Evolutionary conservation across 2,888 invertebrate genomes (phyloP).

Genomic region (Caenorhabditis zanzibari): DNA sequence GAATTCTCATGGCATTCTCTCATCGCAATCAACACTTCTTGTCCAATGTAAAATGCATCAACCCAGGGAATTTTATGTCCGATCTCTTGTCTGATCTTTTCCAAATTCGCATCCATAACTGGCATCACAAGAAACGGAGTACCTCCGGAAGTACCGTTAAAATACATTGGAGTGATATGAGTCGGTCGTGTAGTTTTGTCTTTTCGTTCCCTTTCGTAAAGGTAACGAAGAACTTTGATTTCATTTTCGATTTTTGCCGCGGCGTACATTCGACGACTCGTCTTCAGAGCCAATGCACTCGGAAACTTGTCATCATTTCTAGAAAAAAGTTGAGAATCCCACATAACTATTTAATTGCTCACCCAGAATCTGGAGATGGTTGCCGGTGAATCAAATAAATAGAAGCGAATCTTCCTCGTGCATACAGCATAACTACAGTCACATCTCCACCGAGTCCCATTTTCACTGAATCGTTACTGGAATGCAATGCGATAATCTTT

Average conservation of each 20-base stretch:
- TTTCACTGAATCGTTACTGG: background rate
- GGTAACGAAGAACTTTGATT: background rate
- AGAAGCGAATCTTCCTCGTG: slow-evolving; percentile 29
- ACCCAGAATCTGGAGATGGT: too few relatives aligned
- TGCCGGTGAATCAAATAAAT: slow-evolving; percentile 22
- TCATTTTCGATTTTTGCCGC: slow-evolving; percentile 19
- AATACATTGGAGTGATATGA: slow-evolving; percentile 16
- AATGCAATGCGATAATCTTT: too few relatives aligned
- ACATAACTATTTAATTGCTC: background rate
- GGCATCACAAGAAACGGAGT: slow-evolving; percentile 44
- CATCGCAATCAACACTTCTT: slow-evolving; percentile 41
- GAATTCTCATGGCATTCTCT: slow-evolving; percentile 31
- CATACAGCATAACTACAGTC: slow-evolving; percentile 12
- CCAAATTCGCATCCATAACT: slow-evolving; percentile 44
- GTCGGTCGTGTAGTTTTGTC: background rate
- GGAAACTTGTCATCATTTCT: background rate
- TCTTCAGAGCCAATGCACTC: slow-evolving; percentile 16
- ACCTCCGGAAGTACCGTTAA: slow-evolving; percentile 25
- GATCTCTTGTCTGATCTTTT: slow-evolving; percentile 44
- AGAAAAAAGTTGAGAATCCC: background rate
- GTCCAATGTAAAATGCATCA: slow-evolving; percentile 47
- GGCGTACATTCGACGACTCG: slow-evolving; percentile 30
- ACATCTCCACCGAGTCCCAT: slow-evolving; percentile 18
- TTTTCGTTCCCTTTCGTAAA: slow-evolving; percentile 1
- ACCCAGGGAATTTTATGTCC: background rate